Percentiles rank a stretch among this genome's conserved stretches.
Evolutionary conservation across 2,888 invertebrate species (phyloP).

Genomic region (Pharmacophagus antenor): DNA sequence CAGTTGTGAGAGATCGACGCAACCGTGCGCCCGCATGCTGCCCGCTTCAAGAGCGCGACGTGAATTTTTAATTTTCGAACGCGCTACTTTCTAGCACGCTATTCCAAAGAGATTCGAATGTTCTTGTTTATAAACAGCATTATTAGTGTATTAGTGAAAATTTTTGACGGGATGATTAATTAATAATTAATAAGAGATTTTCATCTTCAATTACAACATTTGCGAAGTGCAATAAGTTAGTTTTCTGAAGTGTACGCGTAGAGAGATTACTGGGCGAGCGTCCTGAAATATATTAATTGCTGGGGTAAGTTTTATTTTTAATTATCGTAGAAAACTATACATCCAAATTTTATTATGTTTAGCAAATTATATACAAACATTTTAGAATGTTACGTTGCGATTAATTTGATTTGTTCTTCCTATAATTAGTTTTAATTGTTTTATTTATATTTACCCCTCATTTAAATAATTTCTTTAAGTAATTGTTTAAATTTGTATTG

Average conservation of each 20-base stretch:
- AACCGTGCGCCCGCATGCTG: conserved; percentile 21
- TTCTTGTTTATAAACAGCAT: background rate
- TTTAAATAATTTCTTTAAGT: no score
- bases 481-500: no score
- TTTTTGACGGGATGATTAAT: conserved; percentile 13
- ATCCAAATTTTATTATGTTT: background rate
- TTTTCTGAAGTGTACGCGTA: conserved; percentile 66
- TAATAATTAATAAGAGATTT: conserved; percentile 13
- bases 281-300: conserved; percentile 63
- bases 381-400: no score
- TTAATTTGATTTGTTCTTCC: no score
- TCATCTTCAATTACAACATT: conserved; percentile 16
- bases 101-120: conserved; percentile 1
- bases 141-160: conserved; percentile 22
- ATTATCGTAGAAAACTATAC: background rate
- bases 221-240: conserved; percentile 39
- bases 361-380: background rate
- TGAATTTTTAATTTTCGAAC: conserved; percentile 68
- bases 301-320: conserved; percentile 51
- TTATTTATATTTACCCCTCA: no score
- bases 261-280: conserved; percentile 53
- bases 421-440: no score
- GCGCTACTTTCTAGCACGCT: conserved; percentile 21
- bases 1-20: conserved; percentile 34
- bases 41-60: conserved; percentile 36